Conservation (phyloP, 2,888 invertebrate genomes). For the Scaptomyza polygonia region DNA sequence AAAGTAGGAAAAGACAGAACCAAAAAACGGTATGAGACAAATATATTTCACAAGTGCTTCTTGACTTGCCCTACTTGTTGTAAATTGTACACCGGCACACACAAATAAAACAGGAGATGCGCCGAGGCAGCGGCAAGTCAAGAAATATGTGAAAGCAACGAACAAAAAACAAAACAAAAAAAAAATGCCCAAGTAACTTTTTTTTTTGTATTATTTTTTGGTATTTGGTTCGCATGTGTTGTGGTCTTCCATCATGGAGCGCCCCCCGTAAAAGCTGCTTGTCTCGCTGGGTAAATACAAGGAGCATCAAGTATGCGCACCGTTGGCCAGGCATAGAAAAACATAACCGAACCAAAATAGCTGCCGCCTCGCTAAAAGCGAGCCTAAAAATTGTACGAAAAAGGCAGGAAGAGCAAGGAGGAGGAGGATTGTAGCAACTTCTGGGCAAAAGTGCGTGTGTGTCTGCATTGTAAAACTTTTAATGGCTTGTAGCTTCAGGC, state of each 20-base stretch:
- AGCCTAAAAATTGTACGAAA: conserved; percentile 34
- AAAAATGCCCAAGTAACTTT: conserved; percentile 52
- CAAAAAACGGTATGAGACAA: conserved; percentile 30
- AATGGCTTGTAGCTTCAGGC: conserved; percentile 67
- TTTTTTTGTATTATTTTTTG: neutral
- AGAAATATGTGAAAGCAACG: conserved; percentile 2
- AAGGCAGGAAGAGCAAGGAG: neutral
- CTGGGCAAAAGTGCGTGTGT: conserved; percentile 72
- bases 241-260: conserved; percentile 75
- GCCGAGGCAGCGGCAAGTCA: neutral
- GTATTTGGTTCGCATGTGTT: conserved; percentile 73
- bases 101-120: conserved; percentile 4
- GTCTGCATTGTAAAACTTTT: conserved; percentile 80
- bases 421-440: conserved; percentile 32
- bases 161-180: too few relatives aligned
- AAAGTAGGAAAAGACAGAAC: conserved; percentile 7
- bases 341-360: conserved; percentile 24
- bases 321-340: conserved; percentile 54
- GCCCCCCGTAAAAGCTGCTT: conserved; percentile 21
- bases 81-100: conserved; percentile 50
- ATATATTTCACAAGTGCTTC: conserved; percentile 72
- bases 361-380: conserved; percentile 50
- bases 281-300: conserved; percentile 23
- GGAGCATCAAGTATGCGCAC: conserved; percentile 73
- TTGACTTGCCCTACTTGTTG: conserved; percentile 76